phyloP scores from a whole-genome alignment of 2,113 vertebrate species.

The Hylia prasina region DNA sequence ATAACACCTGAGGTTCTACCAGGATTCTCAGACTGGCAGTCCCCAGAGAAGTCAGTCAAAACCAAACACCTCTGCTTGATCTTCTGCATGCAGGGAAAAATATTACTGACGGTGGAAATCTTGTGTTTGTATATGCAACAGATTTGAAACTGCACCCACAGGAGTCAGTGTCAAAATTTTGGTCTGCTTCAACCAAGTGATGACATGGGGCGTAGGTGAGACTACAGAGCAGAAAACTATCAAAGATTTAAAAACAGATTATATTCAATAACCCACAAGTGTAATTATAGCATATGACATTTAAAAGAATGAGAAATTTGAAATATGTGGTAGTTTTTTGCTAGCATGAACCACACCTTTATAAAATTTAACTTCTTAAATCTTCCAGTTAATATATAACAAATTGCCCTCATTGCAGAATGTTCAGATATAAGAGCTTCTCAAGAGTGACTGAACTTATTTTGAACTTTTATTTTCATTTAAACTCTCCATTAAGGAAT shows the following conservation, averaged over 20 bases:
- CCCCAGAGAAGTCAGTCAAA: background rate
- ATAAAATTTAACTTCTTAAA: slow-evolving; percentile 29
- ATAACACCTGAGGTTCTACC: background rate
- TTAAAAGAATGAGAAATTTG: background rate
- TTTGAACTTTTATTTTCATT: slow-evolving; percentile 76
- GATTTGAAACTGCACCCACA: background rate
- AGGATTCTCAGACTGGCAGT: background rate
- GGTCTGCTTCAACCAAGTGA: background rate
- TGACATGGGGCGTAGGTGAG: background rate
- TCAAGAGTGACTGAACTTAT: slow-evolving; percentile 71
- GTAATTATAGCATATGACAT: background rate
- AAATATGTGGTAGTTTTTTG: background rate
- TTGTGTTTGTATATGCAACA: background rate
- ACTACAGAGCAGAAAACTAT: background rate
- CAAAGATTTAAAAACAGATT: background rate
- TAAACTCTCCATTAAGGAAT: slow-evolving; percentile 67
- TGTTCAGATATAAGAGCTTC: slow-evolving; percentile 34
- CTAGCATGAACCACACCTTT: background rate
- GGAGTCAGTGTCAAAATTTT: background rate
- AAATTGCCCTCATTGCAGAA: slow-evolving; percentile 14
- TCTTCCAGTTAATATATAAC: slow-evolving; percentile 60
- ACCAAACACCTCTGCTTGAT: background rate
- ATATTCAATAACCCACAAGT: background rate
- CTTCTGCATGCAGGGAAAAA: background rate
- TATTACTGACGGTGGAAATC: background rate